Evolutionary conservation across 2,113 vertebrate genomes (phyloP).

Genomic region (Eurystomus gularis): DNA sequence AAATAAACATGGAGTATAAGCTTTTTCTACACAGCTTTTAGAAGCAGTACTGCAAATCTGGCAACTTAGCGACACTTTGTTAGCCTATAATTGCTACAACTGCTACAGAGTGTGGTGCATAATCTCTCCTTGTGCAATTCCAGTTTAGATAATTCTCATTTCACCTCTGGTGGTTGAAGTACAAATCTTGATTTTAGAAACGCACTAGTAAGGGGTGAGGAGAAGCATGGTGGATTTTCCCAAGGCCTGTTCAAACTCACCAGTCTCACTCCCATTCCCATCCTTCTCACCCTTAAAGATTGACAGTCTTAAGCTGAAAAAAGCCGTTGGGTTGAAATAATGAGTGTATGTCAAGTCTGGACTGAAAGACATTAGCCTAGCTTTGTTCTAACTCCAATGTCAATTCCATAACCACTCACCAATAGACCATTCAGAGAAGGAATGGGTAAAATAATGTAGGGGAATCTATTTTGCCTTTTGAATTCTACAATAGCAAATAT

Average conservation of each 20-base stretch:
- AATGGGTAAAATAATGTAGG: background rate
- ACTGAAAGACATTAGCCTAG: background rate
- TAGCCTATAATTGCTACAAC: background rate
- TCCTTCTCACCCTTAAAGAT: background rate
- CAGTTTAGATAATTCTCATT: background rate
- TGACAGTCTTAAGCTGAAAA: background rate
- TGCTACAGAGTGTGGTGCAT: background rate
- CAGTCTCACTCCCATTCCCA: background rate
- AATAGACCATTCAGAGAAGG: background rate
- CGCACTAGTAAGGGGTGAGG: no score
- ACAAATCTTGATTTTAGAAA: background rate
- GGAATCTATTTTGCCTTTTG: background rate
- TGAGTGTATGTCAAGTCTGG: background rate
- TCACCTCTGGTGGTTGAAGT: background rate
- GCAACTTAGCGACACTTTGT: background rate
- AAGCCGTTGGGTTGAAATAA: background rate
- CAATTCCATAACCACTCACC: background rate
- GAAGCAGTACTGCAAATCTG: background rate
- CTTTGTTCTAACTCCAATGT: background rate
- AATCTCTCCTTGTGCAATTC: background rate
- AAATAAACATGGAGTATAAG: background rate
- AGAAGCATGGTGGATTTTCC: background rate
- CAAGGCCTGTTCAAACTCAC: background rate
- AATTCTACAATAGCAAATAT: background rate
- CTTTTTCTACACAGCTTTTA: background rate